Conservation (phyloP, 2,113 vertebrate genomes). For the Psittacus erithacus region DNA sequence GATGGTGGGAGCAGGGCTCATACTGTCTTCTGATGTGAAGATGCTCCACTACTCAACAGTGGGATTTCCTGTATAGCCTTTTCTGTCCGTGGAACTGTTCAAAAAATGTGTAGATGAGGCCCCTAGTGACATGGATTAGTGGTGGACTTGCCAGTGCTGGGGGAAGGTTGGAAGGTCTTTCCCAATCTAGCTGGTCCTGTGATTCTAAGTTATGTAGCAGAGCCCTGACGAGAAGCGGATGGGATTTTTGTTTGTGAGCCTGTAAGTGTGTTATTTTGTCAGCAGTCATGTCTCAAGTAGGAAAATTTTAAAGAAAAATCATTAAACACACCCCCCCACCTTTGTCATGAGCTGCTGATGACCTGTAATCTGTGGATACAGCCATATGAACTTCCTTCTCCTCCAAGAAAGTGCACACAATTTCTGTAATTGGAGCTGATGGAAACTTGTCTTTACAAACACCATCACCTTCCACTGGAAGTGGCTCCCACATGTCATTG, state of each 20-base stretch:
- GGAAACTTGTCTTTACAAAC: background rate
- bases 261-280: background rate
- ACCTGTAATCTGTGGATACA: background rate
- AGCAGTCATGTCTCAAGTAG: accelerated
- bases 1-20: accelerated
- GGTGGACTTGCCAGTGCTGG: background rate
- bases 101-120: background rate
- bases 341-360: background rate
- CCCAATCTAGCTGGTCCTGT: background rate
- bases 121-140: background rate
- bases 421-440: background rate
- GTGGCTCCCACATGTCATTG: background rate
- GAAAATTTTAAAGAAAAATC: background rate
- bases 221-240: background rate
- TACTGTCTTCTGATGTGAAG: background rate
- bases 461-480: background rate
- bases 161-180: background rate
- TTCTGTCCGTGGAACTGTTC: background rate
- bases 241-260: background rate
- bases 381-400: background rate
- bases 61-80: background rate
- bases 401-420: background rate
- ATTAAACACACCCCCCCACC: background rate
- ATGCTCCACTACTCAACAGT: background rate
- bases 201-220: background rate